These are phyloP conservation scores for Sialis fuliginosa DNA, from an alignment of 2,888 invertebrate genomes.

Conservation along the genomic window DNA sequence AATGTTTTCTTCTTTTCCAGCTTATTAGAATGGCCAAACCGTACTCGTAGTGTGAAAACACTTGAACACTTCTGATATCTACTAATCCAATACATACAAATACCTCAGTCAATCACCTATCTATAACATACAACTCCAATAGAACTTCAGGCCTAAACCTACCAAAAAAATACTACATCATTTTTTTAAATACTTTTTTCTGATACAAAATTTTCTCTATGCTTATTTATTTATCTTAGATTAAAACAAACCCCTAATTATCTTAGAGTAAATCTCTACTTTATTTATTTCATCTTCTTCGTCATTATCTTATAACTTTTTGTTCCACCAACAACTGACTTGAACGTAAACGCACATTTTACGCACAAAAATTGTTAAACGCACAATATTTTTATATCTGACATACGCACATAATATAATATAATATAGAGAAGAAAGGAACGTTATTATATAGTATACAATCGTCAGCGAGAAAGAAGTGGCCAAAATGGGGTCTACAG, in stretches of 20 bases:
- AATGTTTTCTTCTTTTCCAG: constrained; percentile 4
- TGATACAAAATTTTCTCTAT: background rate
- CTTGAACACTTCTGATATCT: too few species aligned
- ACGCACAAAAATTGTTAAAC: constrained; percentile 4
- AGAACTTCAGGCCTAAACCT: background rate
- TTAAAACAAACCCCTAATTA: background rate
- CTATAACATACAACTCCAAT: background rate
- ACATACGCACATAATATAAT: background rate
- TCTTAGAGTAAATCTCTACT: background rate
- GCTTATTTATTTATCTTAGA: background rate
- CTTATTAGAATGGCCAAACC: constrained; percentile 8
- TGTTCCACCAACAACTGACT: constrained; percentile 1
- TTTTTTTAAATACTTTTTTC: too few species aligned
- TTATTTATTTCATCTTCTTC: background rate
- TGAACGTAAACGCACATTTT: constrained; percentile 5
- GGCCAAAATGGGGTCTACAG: constrained; percentile 4
- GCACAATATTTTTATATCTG: constrained; percentile 2
- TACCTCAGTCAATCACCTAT: too few species aligned
- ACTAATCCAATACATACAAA: too few species aligned
- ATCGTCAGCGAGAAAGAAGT: background rate
- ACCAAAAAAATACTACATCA: background rate
- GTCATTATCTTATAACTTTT: background rate
- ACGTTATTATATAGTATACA: background rate
- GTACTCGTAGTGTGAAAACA: constrained; percentile 6
- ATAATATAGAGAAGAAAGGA: background rate